Evolutionary conservation across 1,140 invertebrate species (phyloP).

Genomic region (Cyphomyrmex costatus): DNA sequence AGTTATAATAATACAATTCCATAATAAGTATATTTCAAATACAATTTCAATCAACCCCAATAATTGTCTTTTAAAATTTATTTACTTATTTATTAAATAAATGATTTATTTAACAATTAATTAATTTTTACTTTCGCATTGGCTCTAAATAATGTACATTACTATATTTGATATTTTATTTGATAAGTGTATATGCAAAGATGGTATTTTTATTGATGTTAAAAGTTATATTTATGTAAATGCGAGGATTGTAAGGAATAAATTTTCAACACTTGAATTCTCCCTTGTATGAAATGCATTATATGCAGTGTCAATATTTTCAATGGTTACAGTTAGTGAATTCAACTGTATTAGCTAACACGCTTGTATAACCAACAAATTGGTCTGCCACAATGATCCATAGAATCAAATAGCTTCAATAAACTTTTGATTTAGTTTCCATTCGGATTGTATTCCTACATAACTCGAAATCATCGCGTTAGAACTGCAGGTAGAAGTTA

Average conservation of each 20-base stretch:
- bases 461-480: constrained; percentile 40
- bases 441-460: constrained; percentile 50
- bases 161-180: neutral
- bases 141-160: too few relatives aligned
- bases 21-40: constrained; percentile 9
- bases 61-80: neutral
- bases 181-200: neutral
- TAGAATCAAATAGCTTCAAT: constrained; percentile 73
- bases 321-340: neutral
- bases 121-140: too few relatives aligned
- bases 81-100: too few relatives aligned
- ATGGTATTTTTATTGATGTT: neutral
- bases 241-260: neutral
- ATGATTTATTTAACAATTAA: too few relatives aligned
- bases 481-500: neutral
- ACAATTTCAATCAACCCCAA: neutral
- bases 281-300: neutral
- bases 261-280: neutral
- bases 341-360: constrained; percentile 7
- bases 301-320: neutral
- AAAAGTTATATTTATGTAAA: neutral
- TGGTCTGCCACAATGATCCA: constrained; percentile 32
- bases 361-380: neutral
- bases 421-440: constrained; percentile 76
- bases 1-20: neutral